Evolutionary conservation across 2,888 invertebrate species (phyloP).

Genomic region (Gerris lacustris): DNA sequence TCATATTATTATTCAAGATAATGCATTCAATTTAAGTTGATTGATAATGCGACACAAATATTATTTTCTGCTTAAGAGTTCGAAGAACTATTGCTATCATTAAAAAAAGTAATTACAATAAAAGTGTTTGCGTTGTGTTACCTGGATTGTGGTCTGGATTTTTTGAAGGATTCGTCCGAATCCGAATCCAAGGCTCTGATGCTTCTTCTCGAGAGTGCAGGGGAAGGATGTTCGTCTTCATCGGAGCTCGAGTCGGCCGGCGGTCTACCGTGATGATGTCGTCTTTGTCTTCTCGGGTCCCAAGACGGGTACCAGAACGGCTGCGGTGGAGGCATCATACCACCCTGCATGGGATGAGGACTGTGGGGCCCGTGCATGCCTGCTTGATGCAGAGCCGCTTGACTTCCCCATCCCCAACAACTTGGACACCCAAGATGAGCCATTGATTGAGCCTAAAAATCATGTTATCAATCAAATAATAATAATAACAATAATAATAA

Average conservation of each 20-base stretch:
- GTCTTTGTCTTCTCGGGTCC: constrained; percentile 13
- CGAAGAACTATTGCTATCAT: too few species aligned
- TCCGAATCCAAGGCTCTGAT: constrained; percentile 10
- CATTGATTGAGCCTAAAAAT: constrained; percentile 55
- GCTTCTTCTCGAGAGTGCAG: constrained; percentile 21
- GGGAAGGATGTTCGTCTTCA: constrained; percentile 22
- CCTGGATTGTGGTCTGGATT: constrained; percentile 5
- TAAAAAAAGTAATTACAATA: too few species aligned
- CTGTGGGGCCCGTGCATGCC: constrained; percentile 14
- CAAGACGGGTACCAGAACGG: constrained; percentile 3
- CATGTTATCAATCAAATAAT: constrained; percentile 14
- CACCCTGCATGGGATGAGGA: constrained; percentile 18
- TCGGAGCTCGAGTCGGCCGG: constrained; percentile 16
- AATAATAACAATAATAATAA: neutral
- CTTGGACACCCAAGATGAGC: constrained; percentile 52
- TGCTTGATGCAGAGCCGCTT: constrained; percentile 11
- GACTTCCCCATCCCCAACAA: constrained; percentile 34
- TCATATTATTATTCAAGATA: too few species aligned
- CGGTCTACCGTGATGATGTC: constrained; percentile 16
- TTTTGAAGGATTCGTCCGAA: neutral
- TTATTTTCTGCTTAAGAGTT: too few species aligned
- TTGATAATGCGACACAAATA: too few species aligned
- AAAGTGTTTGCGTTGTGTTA: neutral
- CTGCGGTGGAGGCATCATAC: constrained; percentile 16
- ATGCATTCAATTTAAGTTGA: too few species aligned